Evolutionary conservation across 2,888 invertebrate genomes (phyloP), one percentile per base, ranked within the genome.

Genomic region (Mesorhabditis spiculigera): DNA sequence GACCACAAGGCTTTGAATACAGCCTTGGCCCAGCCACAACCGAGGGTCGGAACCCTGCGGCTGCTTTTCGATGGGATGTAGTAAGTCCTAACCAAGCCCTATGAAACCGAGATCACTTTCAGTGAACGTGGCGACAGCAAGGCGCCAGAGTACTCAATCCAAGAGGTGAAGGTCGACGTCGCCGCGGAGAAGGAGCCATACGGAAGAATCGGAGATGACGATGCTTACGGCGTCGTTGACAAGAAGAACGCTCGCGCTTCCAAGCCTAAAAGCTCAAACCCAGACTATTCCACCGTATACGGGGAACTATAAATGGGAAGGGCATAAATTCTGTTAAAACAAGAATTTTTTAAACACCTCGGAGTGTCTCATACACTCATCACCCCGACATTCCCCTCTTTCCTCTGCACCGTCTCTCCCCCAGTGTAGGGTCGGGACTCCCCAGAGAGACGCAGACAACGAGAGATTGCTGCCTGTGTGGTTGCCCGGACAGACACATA

Each of bases 91-190:
- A 28, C n/a, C 58, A 50, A 13, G 8, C n/a, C 58, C 8, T 50
- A 10, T 50, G 10, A 50, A 50, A 50, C 8, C n/a, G n/a, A 50
- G n/a, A 13, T n/a, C 8, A 50, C n/a, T 3, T 50, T 50, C 3
- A 50, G 58, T 50, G 58, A 50, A 50, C 58, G 58, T 13, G n/a
- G n/a, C 58, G n/a, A 50, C n/a, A 13, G 8, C 58, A 10, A 50
- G n/a, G 8, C 58, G n/a, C 8, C 58, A 10, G 58, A 50, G n/a
- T 50, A 50, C n/a, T 50, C 58, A n/a, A 50, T 50, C n/a, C 58
- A 50, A 50, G 58, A 50, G n/a, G 58, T 50, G 58, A 50, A 50
- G 58, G n/a, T 50, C 10, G n/a, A 50, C n/a, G 58, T 50, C n/a
- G 58, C 8, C 8, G 58, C 8, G 8, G 58, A 50, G 58, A 50